Conservation (phyloP, 1,140 invertebrate genomes). For the Brachionus rubens region DNA sequence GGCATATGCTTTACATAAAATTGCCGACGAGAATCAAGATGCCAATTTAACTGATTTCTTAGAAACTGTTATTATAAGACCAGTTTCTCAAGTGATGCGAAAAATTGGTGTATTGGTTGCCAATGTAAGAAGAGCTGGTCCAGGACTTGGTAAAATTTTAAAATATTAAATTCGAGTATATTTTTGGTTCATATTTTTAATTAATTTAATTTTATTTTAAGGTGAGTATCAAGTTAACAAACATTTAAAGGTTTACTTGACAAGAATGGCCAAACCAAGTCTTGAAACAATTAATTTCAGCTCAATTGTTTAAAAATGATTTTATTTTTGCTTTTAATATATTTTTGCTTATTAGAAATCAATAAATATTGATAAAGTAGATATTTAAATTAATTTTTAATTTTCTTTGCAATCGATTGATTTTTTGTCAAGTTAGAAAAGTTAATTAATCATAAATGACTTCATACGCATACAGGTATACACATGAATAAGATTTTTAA, state of each 20-base stretch:
- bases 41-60: conserved; percentile 19
- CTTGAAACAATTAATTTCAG: background rate
- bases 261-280: background rate
- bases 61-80: background rate
- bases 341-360: too few species aligned
- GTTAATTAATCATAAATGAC: too few species aligned
- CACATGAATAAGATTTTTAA: too few species aligned
- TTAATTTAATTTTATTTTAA: background rate
- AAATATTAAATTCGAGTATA: background rate
- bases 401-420: too few species aligned
- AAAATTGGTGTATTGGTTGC: background rate
- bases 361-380: too few species aligned
- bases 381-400: too few species aligned
- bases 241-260: conserved; percentile 30
- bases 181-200: background rate
- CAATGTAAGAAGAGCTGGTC: conserved; percentile 15
- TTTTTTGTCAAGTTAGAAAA: too few species aligned
- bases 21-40: conserved; percentile 16
- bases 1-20: background rate
- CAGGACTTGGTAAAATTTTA: background rate
- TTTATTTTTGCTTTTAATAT: background rate
- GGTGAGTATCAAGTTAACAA: conserved; percentile 38
- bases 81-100: background rate
- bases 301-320: background rate
- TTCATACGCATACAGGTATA: too few species aligned